Evolutionary conservation across 2,113 vertebrate species (phyloP).

Genomic region (Clarias magur): DNA sequence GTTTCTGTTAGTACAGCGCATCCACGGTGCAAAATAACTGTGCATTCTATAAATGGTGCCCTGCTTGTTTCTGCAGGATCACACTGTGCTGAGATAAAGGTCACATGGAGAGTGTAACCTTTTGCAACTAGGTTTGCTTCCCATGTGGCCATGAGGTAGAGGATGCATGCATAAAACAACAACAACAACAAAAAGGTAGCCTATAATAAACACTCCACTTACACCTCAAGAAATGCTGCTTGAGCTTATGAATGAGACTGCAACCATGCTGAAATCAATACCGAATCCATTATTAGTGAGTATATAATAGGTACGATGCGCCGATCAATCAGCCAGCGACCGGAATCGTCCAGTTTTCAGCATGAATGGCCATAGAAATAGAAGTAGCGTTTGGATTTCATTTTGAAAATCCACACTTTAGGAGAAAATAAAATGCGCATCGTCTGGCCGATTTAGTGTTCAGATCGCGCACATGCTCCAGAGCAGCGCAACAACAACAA

Average conservation of each 20-base stretch:
- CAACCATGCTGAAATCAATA: background rate
- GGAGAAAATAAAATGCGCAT: too few relatives aligned
- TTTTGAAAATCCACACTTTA: too few relatives aligned
- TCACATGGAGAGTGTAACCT: conserved; percentile 40
- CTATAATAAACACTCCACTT: conserved; percentile 1
- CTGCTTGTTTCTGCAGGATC: conserved; percentile 26
- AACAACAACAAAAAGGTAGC: conserved; percentile 3
- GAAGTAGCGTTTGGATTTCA: too few relatives aligned
- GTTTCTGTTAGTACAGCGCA: background rate
- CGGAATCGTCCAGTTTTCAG: too few relatives aligned
- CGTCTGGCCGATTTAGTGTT: too few relatives aligned
- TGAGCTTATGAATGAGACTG: background rate
- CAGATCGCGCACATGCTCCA: too few relatives aligned
- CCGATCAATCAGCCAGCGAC: too few relatives aligned
- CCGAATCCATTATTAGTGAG: background rate
- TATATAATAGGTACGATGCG: background rate
- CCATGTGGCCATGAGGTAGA: conserved; percentile 33
- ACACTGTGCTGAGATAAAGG: conserved; percentile 22
- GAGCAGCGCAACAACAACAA: too few relatives aligned
- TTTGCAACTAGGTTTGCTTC: conserved; percentile 39
- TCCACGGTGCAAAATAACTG: background rate
- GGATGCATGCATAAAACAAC: conserved; percentile 19
- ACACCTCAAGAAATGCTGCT: background rate
- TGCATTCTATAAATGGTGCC: conserved; percentile 22
- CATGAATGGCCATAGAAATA: too few relatives aligned